These are phyloP conservation scores for Eptatretus burgeri DNA, from an alignment of 2,113 vertebrate genomes.

Conservation along the genomic window DNA sequence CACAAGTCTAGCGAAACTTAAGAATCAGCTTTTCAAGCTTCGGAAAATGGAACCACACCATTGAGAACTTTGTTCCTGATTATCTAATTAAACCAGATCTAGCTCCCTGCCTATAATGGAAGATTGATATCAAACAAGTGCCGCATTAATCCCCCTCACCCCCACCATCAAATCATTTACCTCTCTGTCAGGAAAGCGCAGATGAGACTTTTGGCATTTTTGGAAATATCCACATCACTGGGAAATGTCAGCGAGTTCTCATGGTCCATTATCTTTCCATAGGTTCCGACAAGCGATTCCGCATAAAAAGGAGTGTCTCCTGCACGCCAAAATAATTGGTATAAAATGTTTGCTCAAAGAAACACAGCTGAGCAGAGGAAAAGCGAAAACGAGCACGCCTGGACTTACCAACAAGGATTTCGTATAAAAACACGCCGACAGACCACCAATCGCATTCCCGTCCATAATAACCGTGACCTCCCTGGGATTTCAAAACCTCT, in stretches of 20 bases:
- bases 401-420: slow-evolving; percentile 88
- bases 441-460: slow-evolving; percentile 98
- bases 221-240: slow-evolving; percentile 85
- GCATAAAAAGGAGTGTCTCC: slow-evolving; percentile 95
- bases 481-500: slow-evolving; percentile 71
- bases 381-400: slow-evolving; percentile 9
- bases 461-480: slow-evolving; percentile 78
- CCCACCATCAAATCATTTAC: slow-evolving; percentile 15
- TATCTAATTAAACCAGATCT: too few species aligned
- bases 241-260: slow-evolving; percentile 90
- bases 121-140: too few species aligned
- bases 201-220: slow-evolving; percentile 81
- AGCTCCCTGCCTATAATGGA: too few species aligned
- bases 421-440: slow-evolving; percentile 89
- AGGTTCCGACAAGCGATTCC: slow-evolving; percentile 85
- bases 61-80: too few species aligned
- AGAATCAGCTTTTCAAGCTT: too few species aligned
- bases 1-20: too few species aligned
- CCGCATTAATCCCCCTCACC: too few species aligned
- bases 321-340: slow-evolving; percentile 15
- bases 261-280: slow-evolving; percentile 99
- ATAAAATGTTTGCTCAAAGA: not conserved
- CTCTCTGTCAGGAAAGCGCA: slow-evolving; percentile 91
- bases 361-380: not conserved
- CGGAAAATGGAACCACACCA: too few species aligned